Base-by-base conservation (phyloP, 2,888 invertebrate genomes). In the Folsomia candida region DNA sequence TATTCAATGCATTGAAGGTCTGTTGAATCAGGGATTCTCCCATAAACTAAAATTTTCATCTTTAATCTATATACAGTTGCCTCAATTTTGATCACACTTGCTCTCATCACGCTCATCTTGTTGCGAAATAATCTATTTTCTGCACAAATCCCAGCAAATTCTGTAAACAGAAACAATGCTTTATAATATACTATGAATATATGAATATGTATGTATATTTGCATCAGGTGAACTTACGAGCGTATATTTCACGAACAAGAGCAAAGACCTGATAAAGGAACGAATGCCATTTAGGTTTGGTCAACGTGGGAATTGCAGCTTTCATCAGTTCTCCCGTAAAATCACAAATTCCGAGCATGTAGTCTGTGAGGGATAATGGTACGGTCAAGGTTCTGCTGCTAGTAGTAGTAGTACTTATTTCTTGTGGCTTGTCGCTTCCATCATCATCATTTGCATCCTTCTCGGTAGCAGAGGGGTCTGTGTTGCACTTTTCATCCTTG, bases 261-360 rank as follows among this genome's bases (percentile, higher is more conserved):
- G 26, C 62, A 29, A 62, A 62, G 2, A 37, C 27, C 25, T 62
- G 62, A 24, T 20, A 28, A 4, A 62, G 62, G 29, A 25, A 62
- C 14, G 29, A 20, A n/a, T 62, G 62, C 62, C 28, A 29, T 62
- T 29, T 18, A 11, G 62, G 62, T 1, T 60, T 66, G 1, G 66
- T 59, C 1, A 28, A 24, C 27, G 70, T 37, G 24, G 51, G 92
- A 6, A 96, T 92, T 67, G 93, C 92, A 78, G 90, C 88, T 64
- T 95, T 86, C 95, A 96, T 96, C 58, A 95, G 82, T 83, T 96
- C 96, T 0, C 95, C 95, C 0, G 93, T 93, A 28, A 94, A 85
- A 84, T 96, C 95, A 0, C 91, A 90, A 47, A 95, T 83, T 0
- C 95, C 95, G 54, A 95, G 83, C 81, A 95, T 84, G 78, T 86